Evolutionary conservation across 64 coral and sea anemone species (phyloP).

Genomic region (Astreopora myriophthalma): DNA sequence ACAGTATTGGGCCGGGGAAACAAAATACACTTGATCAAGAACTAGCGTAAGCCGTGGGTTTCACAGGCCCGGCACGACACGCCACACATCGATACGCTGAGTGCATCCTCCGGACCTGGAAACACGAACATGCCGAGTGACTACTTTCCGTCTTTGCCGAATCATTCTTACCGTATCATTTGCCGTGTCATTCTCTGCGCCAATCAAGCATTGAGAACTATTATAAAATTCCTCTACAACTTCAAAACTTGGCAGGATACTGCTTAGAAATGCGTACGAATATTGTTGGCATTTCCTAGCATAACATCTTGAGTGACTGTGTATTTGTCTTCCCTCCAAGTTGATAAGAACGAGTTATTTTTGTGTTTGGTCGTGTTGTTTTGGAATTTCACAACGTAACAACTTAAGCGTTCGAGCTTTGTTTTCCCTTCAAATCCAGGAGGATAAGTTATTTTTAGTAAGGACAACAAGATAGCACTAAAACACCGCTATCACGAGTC

Average conservation of each 20-base stretch:
- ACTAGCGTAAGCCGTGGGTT: too few species aligned
- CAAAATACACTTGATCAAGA: too few species aligned
- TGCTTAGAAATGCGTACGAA: not conserved
- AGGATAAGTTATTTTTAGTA: not conserved
- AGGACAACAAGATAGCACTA: not conserved
- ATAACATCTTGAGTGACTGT: not conserved
- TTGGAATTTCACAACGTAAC: not conserved
- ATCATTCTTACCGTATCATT: not conserved
- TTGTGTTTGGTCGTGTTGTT: not conserved
- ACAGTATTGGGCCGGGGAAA: too few species aligned
- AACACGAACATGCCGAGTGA: not conserved
- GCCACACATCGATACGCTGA: too few species aligned
- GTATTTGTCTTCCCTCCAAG: not conserved
- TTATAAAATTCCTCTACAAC: not conserved
- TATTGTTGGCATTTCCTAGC: not conserved
- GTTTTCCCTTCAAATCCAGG: not conserved
- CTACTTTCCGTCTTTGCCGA: not conserved
- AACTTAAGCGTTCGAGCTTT: not conserved
- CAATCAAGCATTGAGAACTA: not conserved
- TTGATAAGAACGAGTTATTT: not conserved
- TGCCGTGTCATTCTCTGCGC: not conserved
- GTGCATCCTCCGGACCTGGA: not conserved
- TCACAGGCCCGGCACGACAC: too few species aligned
- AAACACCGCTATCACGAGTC: not conserved
- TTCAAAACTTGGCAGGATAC: not conserved